Conservation (phyloP, 2,797 vertebrate genomes). For the Perodicticus potto region DNA sequence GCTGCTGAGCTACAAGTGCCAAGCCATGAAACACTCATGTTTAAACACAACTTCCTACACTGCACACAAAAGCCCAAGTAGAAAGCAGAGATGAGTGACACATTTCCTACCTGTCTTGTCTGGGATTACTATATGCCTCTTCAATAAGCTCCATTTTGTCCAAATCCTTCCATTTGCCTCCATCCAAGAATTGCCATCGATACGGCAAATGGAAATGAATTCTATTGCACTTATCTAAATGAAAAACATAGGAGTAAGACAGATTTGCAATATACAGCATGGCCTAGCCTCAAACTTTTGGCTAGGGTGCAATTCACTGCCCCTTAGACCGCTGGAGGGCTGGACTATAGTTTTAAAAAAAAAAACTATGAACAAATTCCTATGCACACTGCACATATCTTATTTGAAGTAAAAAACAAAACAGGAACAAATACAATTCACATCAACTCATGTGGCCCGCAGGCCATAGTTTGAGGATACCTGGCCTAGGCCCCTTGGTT, state of each 20-base stretch:
- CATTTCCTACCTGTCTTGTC: conserved; percentile 85
- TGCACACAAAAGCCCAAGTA: background rate
- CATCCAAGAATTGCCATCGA: conserved; percentile 92
- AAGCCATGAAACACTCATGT: background rate
- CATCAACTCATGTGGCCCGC: too few species aligned
- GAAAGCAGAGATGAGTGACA: conserved; percentile 13
- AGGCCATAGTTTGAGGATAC: too few species aligned
- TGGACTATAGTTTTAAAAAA: too few species aligned
- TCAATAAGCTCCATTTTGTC: conserved; percentile 92
- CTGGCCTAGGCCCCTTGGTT: too few species aligned
- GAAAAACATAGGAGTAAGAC: conserved; percentile 60
- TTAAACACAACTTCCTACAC: background rate
- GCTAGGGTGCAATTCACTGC: too few species aligned
- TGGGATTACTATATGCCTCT: conserved; percentile 91
- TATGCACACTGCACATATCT: too few species aligned
- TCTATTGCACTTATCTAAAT: conserved; percentile 90
- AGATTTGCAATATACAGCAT: background rate
- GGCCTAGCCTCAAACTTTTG: too few species aligned
- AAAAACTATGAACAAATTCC: too few species aligned
- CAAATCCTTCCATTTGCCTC: conserved; percentile 90
- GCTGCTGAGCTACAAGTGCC: too few species aligned
- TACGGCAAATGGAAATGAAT: conserved; percentile 94
- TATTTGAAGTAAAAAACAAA: too few species aligned
- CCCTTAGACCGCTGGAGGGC: too few species aligned
- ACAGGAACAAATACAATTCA: too few species aligned